Evolutionary conservation across 30 jellyfish, hydroid and myxozoan species (phyloP).

Genomic region (Sanderia malayensis): DNA sequence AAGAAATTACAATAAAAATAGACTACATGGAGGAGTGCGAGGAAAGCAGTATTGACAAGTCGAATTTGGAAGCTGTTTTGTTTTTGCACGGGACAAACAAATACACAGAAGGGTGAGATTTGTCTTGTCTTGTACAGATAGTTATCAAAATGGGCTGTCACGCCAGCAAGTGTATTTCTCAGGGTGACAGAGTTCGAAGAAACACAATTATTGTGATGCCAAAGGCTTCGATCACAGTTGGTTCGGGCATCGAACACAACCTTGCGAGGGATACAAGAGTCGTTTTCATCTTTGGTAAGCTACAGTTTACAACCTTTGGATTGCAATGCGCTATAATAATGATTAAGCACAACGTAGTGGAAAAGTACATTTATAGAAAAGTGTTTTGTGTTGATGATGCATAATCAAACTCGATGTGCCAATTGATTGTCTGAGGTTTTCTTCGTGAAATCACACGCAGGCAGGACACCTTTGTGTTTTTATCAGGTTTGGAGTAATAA

Average conservation of each 20-base stretch:
- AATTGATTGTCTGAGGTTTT: neutral
- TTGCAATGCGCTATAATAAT: neutral
- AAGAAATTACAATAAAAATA: no score
- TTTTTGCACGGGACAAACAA: neutral
- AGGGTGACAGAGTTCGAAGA: slow-evolving; percentile 20
- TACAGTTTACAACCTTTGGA: neutral
- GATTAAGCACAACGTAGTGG: neutral
- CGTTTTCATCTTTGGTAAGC: slow-evolving; percentile 88
- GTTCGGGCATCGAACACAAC: slow-evolving; percentile 64
- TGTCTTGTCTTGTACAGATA: neutral
- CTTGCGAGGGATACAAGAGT: slow-evolving; percentile 31
- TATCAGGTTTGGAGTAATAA: no score
- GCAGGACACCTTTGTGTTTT: no score
- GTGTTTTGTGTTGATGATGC: neutral
- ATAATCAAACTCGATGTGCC: neutral
- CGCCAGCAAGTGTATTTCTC: slow-evolving; percentile 32
- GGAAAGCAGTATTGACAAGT: neutral
- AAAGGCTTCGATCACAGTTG: slow-evolving; percentile 65
- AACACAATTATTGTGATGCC: slow-evolving; percentile 71
- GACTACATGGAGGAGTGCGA: no score
- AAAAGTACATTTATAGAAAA: neutral
- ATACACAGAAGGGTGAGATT: neutral
- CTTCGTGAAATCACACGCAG: no score
- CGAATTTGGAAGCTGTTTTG: neutral
- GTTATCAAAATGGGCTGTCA: slow-evolving; percentile 46